Percentiles rank a stretch among this genome's conserved stretches.
Conservation (phyloP, 1,140 invertebrate species). For the Proctacanthus coquilletti region DNA sequence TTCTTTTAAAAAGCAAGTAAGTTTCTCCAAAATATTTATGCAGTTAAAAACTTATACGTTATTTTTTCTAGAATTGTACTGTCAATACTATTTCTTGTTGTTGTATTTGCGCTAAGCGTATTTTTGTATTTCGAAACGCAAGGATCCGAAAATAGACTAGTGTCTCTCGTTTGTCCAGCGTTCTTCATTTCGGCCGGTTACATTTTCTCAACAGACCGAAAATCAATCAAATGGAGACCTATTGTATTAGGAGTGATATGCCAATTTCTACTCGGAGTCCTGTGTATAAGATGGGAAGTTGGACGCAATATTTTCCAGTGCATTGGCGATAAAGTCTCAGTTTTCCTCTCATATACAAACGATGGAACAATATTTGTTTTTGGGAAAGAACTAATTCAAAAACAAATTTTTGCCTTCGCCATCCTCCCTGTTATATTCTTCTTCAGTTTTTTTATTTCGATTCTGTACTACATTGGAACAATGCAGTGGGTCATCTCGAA, state of each 20-base stretch:
- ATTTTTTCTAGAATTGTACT: constrained; percentile 4
- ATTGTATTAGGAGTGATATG: constrained; percentile 65
- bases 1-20: too few relatives aligned
- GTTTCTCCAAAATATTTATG: too few relatives aligned
- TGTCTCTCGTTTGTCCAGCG: constrained; percentile 46
- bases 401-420: constrained; percentile 61
- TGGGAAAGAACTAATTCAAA: constrained; percentile 46
- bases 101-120: constrained; percentile 34
- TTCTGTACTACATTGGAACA: constrained; percentile 73
- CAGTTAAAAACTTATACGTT: too few relatives aligned
- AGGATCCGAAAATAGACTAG: constrained; percentile 41
- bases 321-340: constrained; percentile 59
- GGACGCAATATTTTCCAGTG: constrained; percentile 67
- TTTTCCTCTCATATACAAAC: constrained; percentile 64
- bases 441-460: constrained; percentile 73
- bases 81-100: constrained; percentile 17
- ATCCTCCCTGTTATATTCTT: constrained; percentile 80
- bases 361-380: constrained; percentile 76
- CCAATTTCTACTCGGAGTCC: constrained; percentile 73
- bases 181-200: constrained; percentile 35
- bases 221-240: constrained; percentile 54
- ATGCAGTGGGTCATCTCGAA: constrained; percentile 80
- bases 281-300: constrained; percentile 69
- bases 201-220: constrained; percentile 43
- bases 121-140: constrained; percentile 49